phyloP scores from a whole-genome alignment of 2,888 invertebrate species.

The Ectemnius lituratus region DNA sequence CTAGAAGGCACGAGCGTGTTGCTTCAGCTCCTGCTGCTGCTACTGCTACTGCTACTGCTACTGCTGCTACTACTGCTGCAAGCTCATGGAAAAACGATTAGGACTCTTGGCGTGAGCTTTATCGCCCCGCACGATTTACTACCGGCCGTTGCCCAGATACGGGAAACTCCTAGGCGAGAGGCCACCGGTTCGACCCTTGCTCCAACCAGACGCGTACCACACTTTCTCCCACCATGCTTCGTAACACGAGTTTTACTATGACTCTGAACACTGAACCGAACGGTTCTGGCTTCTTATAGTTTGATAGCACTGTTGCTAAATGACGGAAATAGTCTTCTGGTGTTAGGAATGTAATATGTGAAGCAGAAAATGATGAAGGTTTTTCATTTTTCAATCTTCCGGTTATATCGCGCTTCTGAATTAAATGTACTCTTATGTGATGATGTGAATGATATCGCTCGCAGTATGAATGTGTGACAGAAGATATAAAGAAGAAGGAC shows the following conservation, averaged over 20 bases:
- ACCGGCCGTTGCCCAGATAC: conserved; percentile 36
- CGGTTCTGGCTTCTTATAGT: not conserved
- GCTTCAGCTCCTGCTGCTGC: too few species aligned
- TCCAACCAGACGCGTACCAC: not conserved
- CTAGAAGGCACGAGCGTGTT: conserved; percentile 6
- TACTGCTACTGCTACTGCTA: too few species aligned
- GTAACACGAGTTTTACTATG: not conserved
- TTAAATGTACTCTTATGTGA: too few species aligned
- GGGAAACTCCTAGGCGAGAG: conserved; percentile 30
- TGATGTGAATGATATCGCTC: too few species aligned
- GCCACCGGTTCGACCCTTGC: conserved; percentile 10
- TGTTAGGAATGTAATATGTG: too few species aligned
- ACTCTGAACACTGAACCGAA: not conserved
- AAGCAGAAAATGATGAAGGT: too few species aligned
- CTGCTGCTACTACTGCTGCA: conserved; percentile 5
- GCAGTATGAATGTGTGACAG: too few species aligned
- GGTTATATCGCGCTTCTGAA: too few species aligned
- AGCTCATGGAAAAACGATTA: conserved; percentile 68
- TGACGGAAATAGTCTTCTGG: too few species aligned
- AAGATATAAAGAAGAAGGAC: too few species aligned
- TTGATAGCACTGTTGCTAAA: too few species aligned
- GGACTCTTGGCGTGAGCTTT: conserved; percentile 61
- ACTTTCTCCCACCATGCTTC: not conserved
- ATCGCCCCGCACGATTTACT: conserved; percentile 59
- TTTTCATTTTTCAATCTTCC: too few species aligned